Evolutionary conservation across 37 sponge, comb jelly and placozoan species (phyloP), one percentile per base, ranked within the genome.

Genomic region (Spongia lamella): DNA sequence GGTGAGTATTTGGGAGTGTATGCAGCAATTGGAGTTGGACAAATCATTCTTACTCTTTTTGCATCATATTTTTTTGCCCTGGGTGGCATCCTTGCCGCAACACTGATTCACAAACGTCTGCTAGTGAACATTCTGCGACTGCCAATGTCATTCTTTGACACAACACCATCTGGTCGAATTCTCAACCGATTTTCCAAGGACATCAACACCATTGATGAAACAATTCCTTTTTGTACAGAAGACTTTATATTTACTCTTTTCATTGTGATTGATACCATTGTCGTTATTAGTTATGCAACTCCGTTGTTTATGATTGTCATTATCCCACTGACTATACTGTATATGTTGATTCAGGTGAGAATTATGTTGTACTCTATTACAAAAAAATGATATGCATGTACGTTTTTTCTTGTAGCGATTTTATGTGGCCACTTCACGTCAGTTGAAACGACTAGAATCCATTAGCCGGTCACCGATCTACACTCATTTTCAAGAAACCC

Each of bases 101-200:
- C 79, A 2, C 22, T 31, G 16, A 68, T 87, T 37, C 88, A 87
- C 40, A 54, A 43, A 30, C 69, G 38, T 21, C 36, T 87, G 33
- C 63, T 87, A 13, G 17, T 29, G 54, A 87, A 79, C 27, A 58
- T 91, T 9, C 76, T 91, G 20, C 69, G 81, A 14, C 61, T 72
- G 32, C 92, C 92, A 32, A 87, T 91, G 88, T 77, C 83, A 0
- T 91, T 91, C 84, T 91, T 86, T 72, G 92, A 91, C 33, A 91
- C 84, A 22, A 91, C 87, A 14, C 92, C 92, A 7, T 60, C 83
- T 24, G 92, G 92, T 22, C 68, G 92, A 53, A 78, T 91, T 38
- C 60, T 91, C 17, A 91, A 91, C 70, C 62, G 92, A 36, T 91
- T 91, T 63, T 87, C 88, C 3, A 91, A 91, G 70, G 92, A 91